phyloP scores from a whole-genome alignment of 1,140 invertebrate species.

The Reticulitermes speratus region DNA sequence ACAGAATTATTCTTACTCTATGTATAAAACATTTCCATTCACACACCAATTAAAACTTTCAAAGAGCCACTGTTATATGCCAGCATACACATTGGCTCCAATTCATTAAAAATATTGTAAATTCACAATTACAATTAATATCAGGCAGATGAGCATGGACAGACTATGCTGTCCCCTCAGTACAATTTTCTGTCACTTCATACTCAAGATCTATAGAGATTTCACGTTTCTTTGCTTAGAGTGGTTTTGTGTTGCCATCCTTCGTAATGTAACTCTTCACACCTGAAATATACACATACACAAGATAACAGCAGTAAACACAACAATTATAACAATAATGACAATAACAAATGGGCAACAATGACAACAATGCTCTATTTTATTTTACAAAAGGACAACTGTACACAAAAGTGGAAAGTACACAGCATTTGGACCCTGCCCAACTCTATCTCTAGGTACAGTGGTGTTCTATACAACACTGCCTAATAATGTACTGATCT shows the following conservation, averaged over 20 bases:
- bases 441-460: no score
- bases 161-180: neutral
- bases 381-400: no score
- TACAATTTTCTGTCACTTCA: neutral
- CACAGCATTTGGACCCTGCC: no score
- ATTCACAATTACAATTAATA: neutral
- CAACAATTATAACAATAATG: no score
- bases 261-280: conserved; percentile 22
- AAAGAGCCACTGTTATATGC: conserved; percentile 4
- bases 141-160: neutral
- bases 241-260: conserved; percentile 11
- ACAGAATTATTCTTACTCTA: neutral
- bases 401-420: no score
- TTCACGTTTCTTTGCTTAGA: neutral
- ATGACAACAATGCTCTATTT: no score
- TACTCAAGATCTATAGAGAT: neutral
- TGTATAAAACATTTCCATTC: neutral
- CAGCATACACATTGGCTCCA: neutral
- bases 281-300: neutral
- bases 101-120: neutral
- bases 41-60: neutral
- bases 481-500: no score
- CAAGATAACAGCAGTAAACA: neutral
- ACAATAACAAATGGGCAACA: no score
- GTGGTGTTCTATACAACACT: no score